phyloP scores from a whole-genome alignment of 2,888 invertebrate genomes.

The Nymphalis c-album region DNA sequence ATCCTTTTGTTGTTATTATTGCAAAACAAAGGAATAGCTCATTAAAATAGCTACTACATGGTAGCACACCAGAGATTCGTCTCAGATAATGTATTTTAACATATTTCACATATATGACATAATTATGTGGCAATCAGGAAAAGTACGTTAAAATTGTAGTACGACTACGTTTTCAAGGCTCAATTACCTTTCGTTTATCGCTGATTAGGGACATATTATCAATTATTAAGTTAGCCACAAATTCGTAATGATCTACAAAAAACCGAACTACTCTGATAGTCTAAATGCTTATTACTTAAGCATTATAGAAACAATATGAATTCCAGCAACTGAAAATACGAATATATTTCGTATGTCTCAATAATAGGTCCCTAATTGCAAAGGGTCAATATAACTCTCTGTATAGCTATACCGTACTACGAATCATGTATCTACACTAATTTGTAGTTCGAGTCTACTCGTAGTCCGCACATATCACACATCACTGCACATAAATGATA shows the following conservation, averaged over 20 bases:
- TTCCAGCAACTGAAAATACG: not conserved
- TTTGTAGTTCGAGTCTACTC: constrained; percentile 14
- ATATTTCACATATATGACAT: constrained; percentile 4
- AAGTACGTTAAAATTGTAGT: constrained; percentile 4
- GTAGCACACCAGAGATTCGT: constrained; percentile 27
- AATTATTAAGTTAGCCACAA: not conserved
- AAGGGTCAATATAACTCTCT: not conserved
- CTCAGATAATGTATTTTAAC: constrained; percentile 10
- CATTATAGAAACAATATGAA: not conserved
- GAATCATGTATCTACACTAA: constrained; percentile 26
- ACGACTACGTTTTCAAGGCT: not conserved
- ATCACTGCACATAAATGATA: constrained; percentile 54
- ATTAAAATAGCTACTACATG: constrained; percentile 10
- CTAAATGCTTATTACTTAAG: not conserved
- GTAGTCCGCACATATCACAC: constrained; percentile 35
- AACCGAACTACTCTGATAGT: not conserved
- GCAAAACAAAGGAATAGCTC: constrained; percentile 12
- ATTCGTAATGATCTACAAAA: not conserved
- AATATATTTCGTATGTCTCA: not conserved
- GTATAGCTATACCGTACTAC: not conserved
- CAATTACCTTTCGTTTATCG: not conserved
- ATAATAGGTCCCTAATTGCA: constrained; percentile 9
- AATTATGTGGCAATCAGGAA: constrained; percentile 38
- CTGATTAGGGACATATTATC: constrained; percentile 10
- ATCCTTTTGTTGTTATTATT: constrained; percentile 8